Evolutionary conservation across 2,888 invertebrate species (phyloP).

Genomic region (Heliconius hortense): DNA sequence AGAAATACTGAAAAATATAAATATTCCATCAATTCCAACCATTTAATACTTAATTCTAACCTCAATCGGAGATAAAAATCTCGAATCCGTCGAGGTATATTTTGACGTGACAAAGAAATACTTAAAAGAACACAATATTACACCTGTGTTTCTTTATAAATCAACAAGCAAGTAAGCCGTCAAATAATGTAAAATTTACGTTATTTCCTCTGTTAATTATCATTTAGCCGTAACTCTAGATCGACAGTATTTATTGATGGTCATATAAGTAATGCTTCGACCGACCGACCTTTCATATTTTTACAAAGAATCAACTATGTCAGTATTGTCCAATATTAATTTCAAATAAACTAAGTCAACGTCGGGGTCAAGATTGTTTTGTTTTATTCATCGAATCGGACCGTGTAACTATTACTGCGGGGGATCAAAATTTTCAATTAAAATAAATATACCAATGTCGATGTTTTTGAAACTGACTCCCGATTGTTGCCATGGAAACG

Average conservation of each 20-base stretch:
- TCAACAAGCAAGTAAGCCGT: neutral
- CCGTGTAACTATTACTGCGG: neutral
- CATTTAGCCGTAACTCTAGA: neutral
- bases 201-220: neutral
- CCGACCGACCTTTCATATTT: neutral
- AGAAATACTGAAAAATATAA: neutral
- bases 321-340: neutral
- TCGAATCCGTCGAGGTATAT: neutral
- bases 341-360: neutral
- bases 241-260: neutral
- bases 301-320: neutral
- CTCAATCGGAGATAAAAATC: neutral
- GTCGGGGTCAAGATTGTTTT: constrained; percentile 14
- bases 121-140: neutral
- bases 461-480: neutral
- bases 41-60: neutral
- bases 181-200: neutral
- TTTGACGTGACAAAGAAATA: neutral
- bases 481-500: constrained; percentile 6
- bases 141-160: neutral
- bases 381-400: neutral
- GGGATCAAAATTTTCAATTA: neutral
- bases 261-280: neutral
- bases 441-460: neutral
- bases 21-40: neutral